Base-by-base conservation (phyloP, 2,888 invertebrate genomes). In the Lycia hirtaria region DNA sequence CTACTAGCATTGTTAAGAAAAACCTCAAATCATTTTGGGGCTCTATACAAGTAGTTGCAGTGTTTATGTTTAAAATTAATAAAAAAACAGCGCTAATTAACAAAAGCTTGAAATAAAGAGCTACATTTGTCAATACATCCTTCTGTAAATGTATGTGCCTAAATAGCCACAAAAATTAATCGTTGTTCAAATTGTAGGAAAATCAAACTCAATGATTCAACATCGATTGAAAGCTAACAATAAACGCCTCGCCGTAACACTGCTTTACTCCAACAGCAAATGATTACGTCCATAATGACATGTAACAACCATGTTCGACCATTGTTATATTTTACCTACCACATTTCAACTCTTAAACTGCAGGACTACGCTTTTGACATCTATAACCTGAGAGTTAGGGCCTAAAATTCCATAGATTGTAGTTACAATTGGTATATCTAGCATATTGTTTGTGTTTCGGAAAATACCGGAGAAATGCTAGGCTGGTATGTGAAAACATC, bases 301-400 rank as follows among this genome's bases (percentile, higher is more conserved):
- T 38, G 49, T 60, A 52, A 57, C 51, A 44, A 20, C 30, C 32
- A 37, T 30, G 52, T 56, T 40, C 41, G 30, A n/a, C 26, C 56
- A 53, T 54, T 59, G 59, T 59, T 59, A 47, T 37, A 58, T 53
- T 50, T 43, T 30, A 52, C 51, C 30, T n/a, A 45, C 20, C 38
- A 38, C 38, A 26, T 30, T 19, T 9, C 15, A 37, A 45, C 32
- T 30, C 14, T 19, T 14, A 30, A 40, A 24, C 9, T 12, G 26
- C 15, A 15, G 0, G 24, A 15, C 26, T 28, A 19, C 15, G 32
- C 14, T 12, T 37, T 10, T 41, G 33, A 35, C n/a, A 2, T 28
- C 41, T 55, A 48, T 48, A 7, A 17, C 22, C 14, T 32, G 5
- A 14, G 10, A 9, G 7, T 5, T 49, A 56, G 5, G 30, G 28